A percentile compares a stretch with the other conserved stretches of the same genome.
These are phyloP conservation scores for Gnathonemus longibarbis DNA, from an alignment of 2,113 vertebrate species.

Conservation along the genomic window DNA sequence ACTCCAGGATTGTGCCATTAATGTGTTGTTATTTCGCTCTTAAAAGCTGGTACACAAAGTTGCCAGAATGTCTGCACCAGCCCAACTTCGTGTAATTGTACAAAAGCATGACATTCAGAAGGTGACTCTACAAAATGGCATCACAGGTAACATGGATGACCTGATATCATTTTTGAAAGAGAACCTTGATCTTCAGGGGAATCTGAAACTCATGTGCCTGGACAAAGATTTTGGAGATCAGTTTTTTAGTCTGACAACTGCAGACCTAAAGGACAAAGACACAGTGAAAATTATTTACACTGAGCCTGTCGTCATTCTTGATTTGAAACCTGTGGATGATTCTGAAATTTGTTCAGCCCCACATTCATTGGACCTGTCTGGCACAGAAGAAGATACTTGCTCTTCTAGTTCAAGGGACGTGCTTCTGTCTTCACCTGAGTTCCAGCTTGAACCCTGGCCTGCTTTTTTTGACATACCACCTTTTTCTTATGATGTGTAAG, in stretches of 20 bases:
- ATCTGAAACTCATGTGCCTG: too few relatives aligned
- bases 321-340: not conserved
- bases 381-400: not conserved
- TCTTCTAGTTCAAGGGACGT: not conserved
- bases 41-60: not conserved
- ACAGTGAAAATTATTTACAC: not conserved
- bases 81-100: not conserved
- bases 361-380: not conserved
- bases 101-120: not conserved
- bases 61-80: not conserved
- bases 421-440: not conserved
- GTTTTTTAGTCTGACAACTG: not conserved
- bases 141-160: not conserved
- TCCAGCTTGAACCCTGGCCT: not conserved
- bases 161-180: not conserved
- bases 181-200: too few relatives aligned
- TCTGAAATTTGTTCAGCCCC: not conserved
- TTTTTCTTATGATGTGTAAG: not conserved
- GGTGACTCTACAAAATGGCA: not conserved
- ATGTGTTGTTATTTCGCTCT: not conserved
- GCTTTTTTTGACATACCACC: not conserved
- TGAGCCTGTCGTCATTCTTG: not conserved
- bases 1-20: not conserved
- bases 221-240: too few relatives aligned
- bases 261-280: not conserved